phyloP scores from a whole-genome alignment of 92 coral and sea anemone species.

The Phenganax marumi region DNA sequence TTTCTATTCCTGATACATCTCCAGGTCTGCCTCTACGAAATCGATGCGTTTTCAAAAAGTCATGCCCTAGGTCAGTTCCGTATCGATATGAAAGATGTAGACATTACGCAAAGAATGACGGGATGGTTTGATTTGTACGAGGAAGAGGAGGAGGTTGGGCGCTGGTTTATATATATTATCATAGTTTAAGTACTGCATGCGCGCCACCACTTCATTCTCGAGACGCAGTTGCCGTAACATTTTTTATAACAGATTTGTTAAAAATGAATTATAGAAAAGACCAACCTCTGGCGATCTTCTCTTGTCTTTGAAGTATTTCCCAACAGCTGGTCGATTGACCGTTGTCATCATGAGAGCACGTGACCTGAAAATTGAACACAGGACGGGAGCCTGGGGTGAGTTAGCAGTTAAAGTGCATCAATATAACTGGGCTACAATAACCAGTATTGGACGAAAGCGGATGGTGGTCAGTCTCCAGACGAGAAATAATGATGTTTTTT shows the following conservation, averaged over 20 bases:
- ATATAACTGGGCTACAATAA: not conserved
- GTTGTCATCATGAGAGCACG: constrained; percentile 86
- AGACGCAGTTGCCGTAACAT: too few relatives aligned
- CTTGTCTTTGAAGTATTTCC: constrained; percentile 88
- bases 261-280: constrained; percentile 40
- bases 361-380: constrained; percentile 73
- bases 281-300: constrained; percentile 83
- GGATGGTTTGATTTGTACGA: constrained; percentile 84
- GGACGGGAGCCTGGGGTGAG: constrained; percentile 90
- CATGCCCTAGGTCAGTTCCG: constrained; percentile 76
- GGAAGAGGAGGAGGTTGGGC: constrained; percentile 53
- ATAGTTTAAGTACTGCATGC: not conserved
- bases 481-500: too few relatives aligned
- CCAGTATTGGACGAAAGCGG: too few relatives aligned
- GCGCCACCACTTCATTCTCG: too few relatives aligned
- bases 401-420: not conserved
- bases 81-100: constrained; percentile 63
- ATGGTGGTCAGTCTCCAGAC: too few relatives aligned
- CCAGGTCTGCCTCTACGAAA: constrained; percentile 65
- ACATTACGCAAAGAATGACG: constrained; percentile 56
- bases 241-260: not conserved
- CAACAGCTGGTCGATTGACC: constrained; percentile 92
- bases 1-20: constrained; percentile 41
- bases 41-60: constrained; percentile 89
- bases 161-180: not conserved